Evolutionary conservation across 2,888 invertebrate genomes (phyloP), one percentile per base, ranked within the genome.

Genomic region (Standfussiana lucernea): DNA sequence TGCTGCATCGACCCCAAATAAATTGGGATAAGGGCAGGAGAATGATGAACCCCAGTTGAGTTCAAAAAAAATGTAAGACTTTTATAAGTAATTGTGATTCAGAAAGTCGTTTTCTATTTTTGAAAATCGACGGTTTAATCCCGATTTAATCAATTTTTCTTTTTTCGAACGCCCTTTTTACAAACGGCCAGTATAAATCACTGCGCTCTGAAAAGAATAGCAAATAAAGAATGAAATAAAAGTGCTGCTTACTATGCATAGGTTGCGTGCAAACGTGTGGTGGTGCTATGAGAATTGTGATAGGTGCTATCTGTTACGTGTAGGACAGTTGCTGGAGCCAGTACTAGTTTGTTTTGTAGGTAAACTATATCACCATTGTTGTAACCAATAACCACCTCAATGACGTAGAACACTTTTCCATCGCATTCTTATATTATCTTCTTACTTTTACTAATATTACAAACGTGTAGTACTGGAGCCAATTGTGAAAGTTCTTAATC

Each of bases 231-330:
- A 78, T 64, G 42, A 71, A 78, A 82, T 64, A 71, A 67, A 72
- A 72, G n/a, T 24, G 18, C 73, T 69, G 68, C n/a, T 82, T 82
- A 74, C 73, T 82, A 82, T 82, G 82, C 82, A 82, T 68, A 42
- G 79, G 74, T 78, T 82, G 68, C 18, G 79, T 74, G 59, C 50
- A 47, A 68, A 79, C 73, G 77, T 77, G 73, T 47, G 18, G 32
- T 32, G 61, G 32, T 68, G 73, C 71, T 67, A 67, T 72, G 59
- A 74, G 82, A 13, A 45, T 50, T 61, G 59, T 65, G 71, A 72
- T 68, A 74, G 83, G 47, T 8, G 61, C 42, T 3, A 78, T 74
- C 72, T 61, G 67, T 78, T 67, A 74, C 56, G 7, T 18, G 42
- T 47, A 37, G 62, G 13, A 15, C 40, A 50, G 24, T 7, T 7